Conservation (phyloP, 2,113 vertebrate species). For the Chaetodon auriga region DNA sequence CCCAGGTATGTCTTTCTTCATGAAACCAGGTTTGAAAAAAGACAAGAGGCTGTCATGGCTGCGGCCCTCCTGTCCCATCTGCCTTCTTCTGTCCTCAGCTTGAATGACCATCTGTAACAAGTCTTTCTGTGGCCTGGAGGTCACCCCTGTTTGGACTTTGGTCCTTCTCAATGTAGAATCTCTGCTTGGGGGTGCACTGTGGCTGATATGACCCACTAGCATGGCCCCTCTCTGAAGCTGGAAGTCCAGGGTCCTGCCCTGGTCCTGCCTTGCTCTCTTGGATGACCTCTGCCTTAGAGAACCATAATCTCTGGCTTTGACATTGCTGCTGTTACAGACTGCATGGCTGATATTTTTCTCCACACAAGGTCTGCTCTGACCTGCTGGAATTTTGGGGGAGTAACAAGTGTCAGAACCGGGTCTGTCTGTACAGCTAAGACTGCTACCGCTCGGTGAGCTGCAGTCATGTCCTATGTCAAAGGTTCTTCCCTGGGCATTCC, state of each 20-base stretch:
- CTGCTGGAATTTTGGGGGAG: conserved; percentile 70
- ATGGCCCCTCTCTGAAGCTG: conserved; percentile 62
- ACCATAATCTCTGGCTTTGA: conserved; percentile 74
- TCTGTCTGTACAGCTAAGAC: conserved; percentile 58
- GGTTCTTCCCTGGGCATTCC: conserved; percentile 50
- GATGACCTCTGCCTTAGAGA: conserved; percentile 77
- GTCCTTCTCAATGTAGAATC: conserved; percentile 79
- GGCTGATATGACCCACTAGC: conserved; percentile 60
- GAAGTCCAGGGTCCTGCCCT: conserved; percentile 70
- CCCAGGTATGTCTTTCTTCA: conserved; percentile 81
- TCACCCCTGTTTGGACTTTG: conserved; percentile 45
- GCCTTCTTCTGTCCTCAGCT: conserved; percentile 47
- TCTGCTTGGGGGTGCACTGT: conserved; percentile 76
- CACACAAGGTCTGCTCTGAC: conserved; percentile 65
- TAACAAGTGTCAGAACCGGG: conserved; percentile 44
- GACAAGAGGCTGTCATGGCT: conserved; percentile 82
- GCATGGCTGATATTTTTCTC: conserved; percentile 62
- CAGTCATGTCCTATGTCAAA: conserved; percentile 61
- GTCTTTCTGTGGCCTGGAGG: conserved; percentile 55
- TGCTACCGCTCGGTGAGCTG: conserved; percentile 68
- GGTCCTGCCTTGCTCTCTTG: conserved; percentile 74
- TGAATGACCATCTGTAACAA: conserved; percentile 49
- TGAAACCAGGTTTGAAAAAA: conserved; percentile 82
- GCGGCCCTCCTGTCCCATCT: conserved; percentile 65
- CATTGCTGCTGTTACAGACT: conserved; percentile 21